Conservation (phyloP, 2,113 vertebrate species). For the Hydropotes inermis region DNA sequence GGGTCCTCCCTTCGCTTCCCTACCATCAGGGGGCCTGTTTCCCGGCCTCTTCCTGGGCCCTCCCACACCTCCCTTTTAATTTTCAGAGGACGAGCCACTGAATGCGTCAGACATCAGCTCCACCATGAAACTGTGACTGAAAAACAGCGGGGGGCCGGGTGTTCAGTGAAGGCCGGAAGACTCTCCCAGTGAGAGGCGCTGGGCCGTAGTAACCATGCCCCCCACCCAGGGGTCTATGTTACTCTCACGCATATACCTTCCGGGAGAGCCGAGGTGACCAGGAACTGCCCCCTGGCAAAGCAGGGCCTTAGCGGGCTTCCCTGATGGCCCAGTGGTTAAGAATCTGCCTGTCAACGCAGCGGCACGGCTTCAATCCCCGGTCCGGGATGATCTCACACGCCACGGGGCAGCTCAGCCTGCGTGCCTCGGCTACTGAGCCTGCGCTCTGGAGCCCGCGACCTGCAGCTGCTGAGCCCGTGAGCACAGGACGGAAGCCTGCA, state of each 20-base stretch:
- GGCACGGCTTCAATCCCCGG: background rate
- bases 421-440: background rate
- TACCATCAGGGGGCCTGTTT: background rate
- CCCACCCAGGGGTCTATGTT: background rate
- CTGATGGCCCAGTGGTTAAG: background rate
- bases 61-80: background rate
- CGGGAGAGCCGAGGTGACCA: background rate
- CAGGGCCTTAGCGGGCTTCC: background rate
- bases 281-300: background rate
- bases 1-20: background rate
- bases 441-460: rapidly evolving
- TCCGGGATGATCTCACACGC: background rate
- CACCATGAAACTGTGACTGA: rapidly evolving
- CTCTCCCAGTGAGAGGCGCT: background rate
- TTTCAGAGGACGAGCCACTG: background rate
- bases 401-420: background rate
- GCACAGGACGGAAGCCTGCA: background rate
- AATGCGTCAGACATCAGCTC: rapidly evolving
- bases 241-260: rapidly evolving
- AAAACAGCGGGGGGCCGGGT: background rate
- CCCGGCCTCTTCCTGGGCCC: background rate
- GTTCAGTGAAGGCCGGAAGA: rapidly evolving
- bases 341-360: background rate
- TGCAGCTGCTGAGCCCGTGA: background rate
- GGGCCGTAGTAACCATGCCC: background rate